Base-by-base conservation (phyloP, 2,888 invertebrate species). In the Pollenia amentaria region DNA sequence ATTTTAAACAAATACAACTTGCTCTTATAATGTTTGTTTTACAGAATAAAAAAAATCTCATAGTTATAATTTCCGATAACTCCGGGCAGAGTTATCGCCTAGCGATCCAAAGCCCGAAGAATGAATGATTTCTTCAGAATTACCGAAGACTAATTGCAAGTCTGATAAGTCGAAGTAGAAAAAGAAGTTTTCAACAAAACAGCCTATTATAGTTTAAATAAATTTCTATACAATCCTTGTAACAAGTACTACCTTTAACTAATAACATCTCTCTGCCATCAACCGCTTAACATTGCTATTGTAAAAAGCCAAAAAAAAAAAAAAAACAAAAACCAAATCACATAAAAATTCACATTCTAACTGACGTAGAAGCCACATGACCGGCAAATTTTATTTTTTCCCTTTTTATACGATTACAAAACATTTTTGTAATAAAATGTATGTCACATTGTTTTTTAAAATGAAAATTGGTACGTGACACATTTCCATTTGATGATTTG, bases 381-480 rank as follows among this genome's bases (percentile, higher is more conserved):
- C 86, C 83, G 70, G 82, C 75, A 75, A 65, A 72, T 79, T 76
- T 79, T 64, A 55, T 83, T 80, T 83, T 76, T 42, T 42, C 18
- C 55, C 10, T 14, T 18, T 16, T 82, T 78, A 62, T 75, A 16
- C 78, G 21, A 51, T 76, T 80, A 72, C 70, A 57, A 79, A 83
- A 79, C 60, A 70, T 75, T 79, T 86, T 79, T 70, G 83, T 69
- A 79, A 86, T 86, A 79, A 86, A 86, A 86, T 86, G 70, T 80
- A 83, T 86, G 86, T 86, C 86, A 83, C 79, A 72, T 72, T 79
- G 83, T 83, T 76, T 78, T 29, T 83, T 65, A 60, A 83, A 86
- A 79, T 44, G 75, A 82, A 86, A 80, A 76, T 76, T 83, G 64
- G 69, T 83, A 86, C 86, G 86, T 86, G 86, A 86, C 86, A 86